Evolutionary conservation across 2,888 invertebrate species (phyloP).

Genomic region (Rapana venosa): DNA sequence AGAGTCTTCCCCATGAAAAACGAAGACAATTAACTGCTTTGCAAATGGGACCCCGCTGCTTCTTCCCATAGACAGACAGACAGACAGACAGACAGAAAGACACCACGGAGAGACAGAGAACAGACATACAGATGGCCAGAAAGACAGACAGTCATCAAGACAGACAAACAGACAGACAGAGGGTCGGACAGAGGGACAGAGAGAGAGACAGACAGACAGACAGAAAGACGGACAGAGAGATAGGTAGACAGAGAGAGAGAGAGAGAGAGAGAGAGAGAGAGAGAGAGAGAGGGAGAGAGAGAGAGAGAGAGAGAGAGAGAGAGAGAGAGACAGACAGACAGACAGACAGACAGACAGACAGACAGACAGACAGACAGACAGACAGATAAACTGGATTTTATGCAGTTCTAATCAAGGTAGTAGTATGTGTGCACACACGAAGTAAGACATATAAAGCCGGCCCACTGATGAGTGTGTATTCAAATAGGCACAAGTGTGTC

Average conservation of each 20-base stretch:
- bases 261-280: conserved; percentile 9
- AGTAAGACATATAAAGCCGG: too few relatives aligned
- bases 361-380: not conserved
- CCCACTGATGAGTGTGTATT: not conserved
- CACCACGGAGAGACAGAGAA: too few relatives aligned
- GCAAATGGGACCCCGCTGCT: too few relatives aligned
- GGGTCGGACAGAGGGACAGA: not conserved
- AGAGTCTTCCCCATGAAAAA: not conserved
- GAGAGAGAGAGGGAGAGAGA: not conserved
- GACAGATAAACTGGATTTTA: not conserved
- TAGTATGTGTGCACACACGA: too few relatives aligned
- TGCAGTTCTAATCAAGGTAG: too few relatives aligned
- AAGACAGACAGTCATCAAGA: not conserved
- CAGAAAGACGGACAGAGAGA: not conserved
- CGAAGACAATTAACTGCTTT: too few relatives aligned
- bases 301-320: not conserved
- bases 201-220: not conserved
- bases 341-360: conserved; percentile 23
- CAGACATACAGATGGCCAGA: not conserved
- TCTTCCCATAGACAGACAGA: not conserved
- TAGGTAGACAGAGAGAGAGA: not conserved
- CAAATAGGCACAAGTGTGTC: not conserved
- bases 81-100: not conserved
- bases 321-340: not conserved
- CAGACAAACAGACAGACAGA: not conserved